These are phyloP conservation scores for Ciconia stormi DNA, from an alignment of 2,113 vertebrate genomes.

Conservation along the genomic window DNA sequence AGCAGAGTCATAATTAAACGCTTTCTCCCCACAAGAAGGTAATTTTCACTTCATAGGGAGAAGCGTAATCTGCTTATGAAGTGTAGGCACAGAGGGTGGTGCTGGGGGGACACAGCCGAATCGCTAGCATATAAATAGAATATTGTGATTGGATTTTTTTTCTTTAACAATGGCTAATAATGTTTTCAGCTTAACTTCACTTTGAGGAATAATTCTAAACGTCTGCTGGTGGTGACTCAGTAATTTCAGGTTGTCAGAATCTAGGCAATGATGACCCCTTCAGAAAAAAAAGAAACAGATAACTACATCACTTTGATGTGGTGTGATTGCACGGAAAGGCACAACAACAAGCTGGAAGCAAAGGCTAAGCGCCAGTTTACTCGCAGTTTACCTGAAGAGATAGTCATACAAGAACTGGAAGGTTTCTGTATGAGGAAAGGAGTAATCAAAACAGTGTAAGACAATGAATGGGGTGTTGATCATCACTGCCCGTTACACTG, in stretches of 20 bases:
- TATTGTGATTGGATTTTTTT: not conserved
- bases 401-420: not conserved
- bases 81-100: conserved; percentile 15
- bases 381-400: not conserved
- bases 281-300: not conserved
- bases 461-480: conserved; percentile 14
- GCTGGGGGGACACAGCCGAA: not conserved
- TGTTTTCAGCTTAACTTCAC: not conserved
- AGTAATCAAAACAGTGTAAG: not conserved
- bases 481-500: not conserved
- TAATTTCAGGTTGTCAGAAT: not conserved
- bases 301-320: not conserved
- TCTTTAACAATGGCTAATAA: not conserved
- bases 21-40: conserved; percentile 65
- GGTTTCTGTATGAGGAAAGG: conserved; percentile 30
- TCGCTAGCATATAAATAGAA: not conserved
- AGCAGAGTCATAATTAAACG: conserved; percentile 75
- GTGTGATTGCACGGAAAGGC: not conserved
- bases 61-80: conserved; percentile 48
- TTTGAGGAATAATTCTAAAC: not conserved
- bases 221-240: not conserved
- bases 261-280: not conserved
- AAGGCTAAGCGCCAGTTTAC: not conserved
- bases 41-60: conserved; percentile 69
- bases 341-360: not conserved